Conservation (phyloP, 2,797 vertebrate genomes). For the Helarctos malayanus region DNA sequence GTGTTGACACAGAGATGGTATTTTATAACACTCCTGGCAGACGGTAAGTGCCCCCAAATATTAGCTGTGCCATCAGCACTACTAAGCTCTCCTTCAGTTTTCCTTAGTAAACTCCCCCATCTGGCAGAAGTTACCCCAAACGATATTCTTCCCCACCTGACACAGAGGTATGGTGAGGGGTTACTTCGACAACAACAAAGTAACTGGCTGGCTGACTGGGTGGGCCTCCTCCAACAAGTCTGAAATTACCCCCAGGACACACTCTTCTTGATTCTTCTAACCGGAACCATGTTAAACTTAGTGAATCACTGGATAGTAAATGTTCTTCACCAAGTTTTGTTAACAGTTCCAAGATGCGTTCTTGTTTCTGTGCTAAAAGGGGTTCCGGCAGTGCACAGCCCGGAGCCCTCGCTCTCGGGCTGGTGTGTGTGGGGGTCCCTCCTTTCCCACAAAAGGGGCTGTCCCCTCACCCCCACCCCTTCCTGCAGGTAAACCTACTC, state of each 20-base stretch:
- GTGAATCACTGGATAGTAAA: not conserved
- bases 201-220: not conserved
- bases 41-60: not conserved
- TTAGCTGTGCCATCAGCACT: not conserved
- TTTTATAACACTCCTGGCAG: not conserved
- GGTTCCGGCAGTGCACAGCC: not conserved
- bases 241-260: conserved; percentile 2
- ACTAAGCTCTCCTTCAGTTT: not conserved
- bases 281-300: not conserved
- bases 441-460: not conserved
- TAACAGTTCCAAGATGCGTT: not conserved
- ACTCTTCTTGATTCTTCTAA: not conserved
- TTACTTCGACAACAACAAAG: not conserved
- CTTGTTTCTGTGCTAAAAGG: not conserved
- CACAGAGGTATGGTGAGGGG: not conserved
- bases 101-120: not conserved
- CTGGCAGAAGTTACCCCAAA: not conserved
- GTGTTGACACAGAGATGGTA: too few relatives aligned
- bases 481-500: not conserved
- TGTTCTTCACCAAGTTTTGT: not conserved
- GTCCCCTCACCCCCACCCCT: not conserved
- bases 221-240: not conserved
- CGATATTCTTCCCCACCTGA: not conserved
- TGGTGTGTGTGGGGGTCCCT: not conserved
- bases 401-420: not conserved